Evolutionary conservation across 2,113 vertebrate species (phyloP).

Genomic region (Channa argus): DNA sequence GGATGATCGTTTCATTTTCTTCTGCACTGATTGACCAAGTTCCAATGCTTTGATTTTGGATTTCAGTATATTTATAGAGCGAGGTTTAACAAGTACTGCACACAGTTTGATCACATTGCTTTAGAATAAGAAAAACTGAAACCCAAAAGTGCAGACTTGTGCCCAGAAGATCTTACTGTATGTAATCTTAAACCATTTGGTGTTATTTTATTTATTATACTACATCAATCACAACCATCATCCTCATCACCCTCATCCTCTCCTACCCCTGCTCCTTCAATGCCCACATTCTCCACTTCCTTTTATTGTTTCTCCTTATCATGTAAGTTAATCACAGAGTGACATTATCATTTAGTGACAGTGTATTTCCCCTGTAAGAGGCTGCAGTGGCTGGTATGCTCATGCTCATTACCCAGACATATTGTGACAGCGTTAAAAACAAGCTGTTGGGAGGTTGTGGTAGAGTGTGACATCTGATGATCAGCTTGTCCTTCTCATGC

Average conservation of each 20-base stretch:
- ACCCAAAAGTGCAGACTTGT: background rate
- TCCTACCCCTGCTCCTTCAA: background rate
- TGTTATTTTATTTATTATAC: slow-evolving; percentile 6
- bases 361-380: slow-evolving; percentile 10
- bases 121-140: background rate
- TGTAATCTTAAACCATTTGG: background rate
- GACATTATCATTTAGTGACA: background rate
- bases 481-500: slow-evolving; percentile 5
- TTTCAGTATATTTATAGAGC: background rate
- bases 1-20: background rate
- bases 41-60: background rate
- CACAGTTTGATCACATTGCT: background rate
- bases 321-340: slow-evolving; percentile 17
- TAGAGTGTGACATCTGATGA: slow-evolving; percentile 11
- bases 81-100: background rate
- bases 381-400: slow-evolving; percentile 5
- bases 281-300: background rate
- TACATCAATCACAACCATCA: slow-evolving; percentile 6
- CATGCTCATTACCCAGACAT: slow-evolving; percentile 1
- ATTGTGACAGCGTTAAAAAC: slow-evolving; percentile 1
- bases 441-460: background rate
- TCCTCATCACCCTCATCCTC: background rate
- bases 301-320: background rate
- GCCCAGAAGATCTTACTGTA: background rate
- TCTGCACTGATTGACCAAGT: background rate